Conservation (phyloP, 2,113 vertebrate genomes). For the Eubucco bourcierii region DNA sequence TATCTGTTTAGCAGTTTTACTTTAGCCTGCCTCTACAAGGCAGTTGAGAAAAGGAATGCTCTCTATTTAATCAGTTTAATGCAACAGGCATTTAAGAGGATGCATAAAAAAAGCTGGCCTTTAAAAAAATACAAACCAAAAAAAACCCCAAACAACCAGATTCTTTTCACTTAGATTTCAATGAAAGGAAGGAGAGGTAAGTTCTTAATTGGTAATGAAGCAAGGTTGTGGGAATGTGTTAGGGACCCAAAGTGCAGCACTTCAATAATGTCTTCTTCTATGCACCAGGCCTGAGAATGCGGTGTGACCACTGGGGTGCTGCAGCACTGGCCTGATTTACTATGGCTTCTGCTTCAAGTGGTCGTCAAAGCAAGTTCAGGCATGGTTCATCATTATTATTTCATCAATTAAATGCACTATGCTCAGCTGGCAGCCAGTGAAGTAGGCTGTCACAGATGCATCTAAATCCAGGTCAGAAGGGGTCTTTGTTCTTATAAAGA, state of each 20-base stretch:
- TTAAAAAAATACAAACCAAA: background rate
- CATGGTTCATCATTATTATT: conserved; percentile 73
- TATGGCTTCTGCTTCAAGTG: conserved; percentile 57
- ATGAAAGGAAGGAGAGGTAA: background rate
- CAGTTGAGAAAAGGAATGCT: background rate
- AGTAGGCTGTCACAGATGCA: conserved; percentile 65
- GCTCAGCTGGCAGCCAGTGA: conserved; percentile 70
- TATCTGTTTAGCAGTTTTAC: background rate
- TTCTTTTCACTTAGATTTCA: background rate
- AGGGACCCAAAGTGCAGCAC: background rate
- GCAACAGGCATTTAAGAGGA: background rate
- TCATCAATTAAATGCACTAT: conserved; percentile 71
- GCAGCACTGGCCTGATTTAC: conserved; percentile 43
- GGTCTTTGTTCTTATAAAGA: conserved; percentile 57
- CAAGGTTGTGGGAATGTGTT: background rate
- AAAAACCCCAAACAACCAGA: background rate
- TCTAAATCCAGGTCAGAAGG: conserved; percentile 70
- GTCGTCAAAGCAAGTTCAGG: conserved; percentile 64
- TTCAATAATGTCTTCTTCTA: background rate
- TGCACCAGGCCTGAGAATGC: background rate
- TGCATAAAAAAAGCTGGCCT: background rate
- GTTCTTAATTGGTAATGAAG: background rate
- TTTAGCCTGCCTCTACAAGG: background rate
- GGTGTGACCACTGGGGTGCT: background rate
- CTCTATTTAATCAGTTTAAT: conserved; percentile 37